phyloP scores from a whole-genome alignment of 2,888 invertebrate species.

The Pristionchus japonicus region DNA sequence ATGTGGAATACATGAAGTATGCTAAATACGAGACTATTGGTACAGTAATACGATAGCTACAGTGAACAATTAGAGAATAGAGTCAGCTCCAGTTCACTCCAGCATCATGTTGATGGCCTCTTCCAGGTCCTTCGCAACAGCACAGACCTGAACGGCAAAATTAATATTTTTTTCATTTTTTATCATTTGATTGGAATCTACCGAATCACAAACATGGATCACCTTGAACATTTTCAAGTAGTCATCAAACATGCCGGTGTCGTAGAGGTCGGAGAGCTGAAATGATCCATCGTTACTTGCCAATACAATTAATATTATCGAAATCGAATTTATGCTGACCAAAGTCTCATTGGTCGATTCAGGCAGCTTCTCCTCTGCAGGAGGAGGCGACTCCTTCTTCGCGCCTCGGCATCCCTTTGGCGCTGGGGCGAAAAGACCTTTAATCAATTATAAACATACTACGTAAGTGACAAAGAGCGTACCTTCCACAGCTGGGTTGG shows the following conservation, averaged over 20 bases:
- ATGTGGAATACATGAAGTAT: background rate
- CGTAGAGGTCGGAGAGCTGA: background rate
- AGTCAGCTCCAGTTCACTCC: background rate
- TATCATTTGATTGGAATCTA: background rate
- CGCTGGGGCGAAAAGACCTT: background rate
- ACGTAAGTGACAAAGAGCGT: too few species aligned
- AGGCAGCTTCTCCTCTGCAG: background rate
- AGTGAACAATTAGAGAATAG: background rate
- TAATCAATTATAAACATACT: too few species aligned
- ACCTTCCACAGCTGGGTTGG: too few species aligned
- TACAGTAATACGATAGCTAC: background rate
- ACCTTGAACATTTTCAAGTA: background rate
- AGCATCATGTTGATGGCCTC: constrained; percentile 31
- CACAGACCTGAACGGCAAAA: background rate
- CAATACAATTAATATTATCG: too few species aligned
- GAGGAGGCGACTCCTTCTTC: background rate
- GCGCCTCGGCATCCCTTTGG: background rate
- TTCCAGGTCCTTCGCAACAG: background rate
- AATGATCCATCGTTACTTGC: background rate
- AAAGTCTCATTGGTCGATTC: background rate
- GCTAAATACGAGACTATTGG: background rate
- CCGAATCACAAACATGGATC: too few species aligned
- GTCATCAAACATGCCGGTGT: background rate
- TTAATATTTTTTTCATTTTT: background rate
- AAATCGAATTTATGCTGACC: background rate